These are phyloP conservation scores for Muscicapa striata DNA, from an alignment of 2,797 vertebrate species.

Conservation along the genomic window DNA sequence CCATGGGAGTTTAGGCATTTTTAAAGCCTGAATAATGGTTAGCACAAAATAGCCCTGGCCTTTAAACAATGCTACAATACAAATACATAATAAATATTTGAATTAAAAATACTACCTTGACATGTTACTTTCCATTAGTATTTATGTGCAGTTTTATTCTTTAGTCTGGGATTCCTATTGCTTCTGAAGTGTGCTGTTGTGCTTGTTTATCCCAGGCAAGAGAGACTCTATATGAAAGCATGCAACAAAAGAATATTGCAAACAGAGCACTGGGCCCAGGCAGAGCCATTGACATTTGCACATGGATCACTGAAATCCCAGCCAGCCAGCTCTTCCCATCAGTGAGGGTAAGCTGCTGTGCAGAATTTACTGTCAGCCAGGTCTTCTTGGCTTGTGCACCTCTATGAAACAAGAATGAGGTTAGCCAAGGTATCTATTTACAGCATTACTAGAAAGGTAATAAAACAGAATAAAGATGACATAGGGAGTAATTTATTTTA, in stretches of 20 bases:
- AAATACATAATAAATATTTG: neutral
- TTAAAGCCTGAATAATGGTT: neutral
- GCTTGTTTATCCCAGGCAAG: neutral
- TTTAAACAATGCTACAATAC: neutral
- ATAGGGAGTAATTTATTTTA: neutral
- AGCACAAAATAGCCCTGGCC: neutral
- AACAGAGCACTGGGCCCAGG: neutral
- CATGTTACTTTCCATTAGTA: neutral
- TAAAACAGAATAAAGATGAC: neutral
- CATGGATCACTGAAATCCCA: neutral
- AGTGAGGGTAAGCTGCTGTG: neutral
- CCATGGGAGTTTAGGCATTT: neutral
- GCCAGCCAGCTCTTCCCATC: neutral
- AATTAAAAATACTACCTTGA: neutral
- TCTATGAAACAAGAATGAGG: slow-evolving; percentile 13
- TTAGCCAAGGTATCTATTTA: slow-evolving; percentile 26
- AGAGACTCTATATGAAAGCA: neutral
- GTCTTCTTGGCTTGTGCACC: slow-evolving; percentile 8
- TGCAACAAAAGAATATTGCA: neutral
- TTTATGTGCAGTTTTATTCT: neutral
- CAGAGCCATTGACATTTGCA: neutral
- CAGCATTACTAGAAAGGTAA: neutral
- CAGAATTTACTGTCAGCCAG: slow-evolving; percentile 34
- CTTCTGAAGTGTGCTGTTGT: neutral
- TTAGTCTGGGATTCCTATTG: neutral